Percentiles rank a stretch among this genome's conserved stretches.
phyloP scores from a whole-genome alignment of 1,140 invertebrate genomes.

The Acromyrmex heyeri region DNA sequence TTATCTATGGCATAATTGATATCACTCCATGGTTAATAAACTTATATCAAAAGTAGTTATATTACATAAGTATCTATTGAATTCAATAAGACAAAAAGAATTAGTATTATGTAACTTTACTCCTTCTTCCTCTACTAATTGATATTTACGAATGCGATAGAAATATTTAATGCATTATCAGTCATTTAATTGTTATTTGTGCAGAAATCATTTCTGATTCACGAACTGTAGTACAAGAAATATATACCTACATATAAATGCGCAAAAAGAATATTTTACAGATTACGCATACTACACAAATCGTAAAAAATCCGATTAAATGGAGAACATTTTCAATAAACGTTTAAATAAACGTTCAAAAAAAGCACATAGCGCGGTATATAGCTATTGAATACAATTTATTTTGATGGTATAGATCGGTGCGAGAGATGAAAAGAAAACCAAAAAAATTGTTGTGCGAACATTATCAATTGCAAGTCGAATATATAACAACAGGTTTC shows the following conservation, averaged over 20 bases:
- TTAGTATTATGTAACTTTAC: too few species aligned
- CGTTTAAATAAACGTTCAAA: not conserved
- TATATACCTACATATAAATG: not conserved
- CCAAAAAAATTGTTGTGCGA: not conserved
- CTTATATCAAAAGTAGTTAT: too few species aligned
- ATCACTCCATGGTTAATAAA: too few species aligned
- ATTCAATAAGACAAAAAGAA: too few species aligned
- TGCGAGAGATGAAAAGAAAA: not conserved
- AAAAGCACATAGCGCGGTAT: not conserved
- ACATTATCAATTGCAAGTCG: not conserved
- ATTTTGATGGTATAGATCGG: not conserved
- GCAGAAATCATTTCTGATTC: not conserved
- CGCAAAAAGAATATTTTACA: not conserved
- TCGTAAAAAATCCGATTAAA: not conserved
- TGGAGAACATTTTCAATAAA: constrained; percentile 7
- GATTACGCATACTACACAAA: not conserved
- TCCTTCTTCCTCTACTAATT: too few species aligned
- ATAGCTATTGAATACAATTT: not conserved
- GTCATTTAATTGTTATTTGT: not conserved
- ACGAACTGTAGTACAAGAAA: not conserved
- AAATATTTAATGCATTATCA: not conserved
- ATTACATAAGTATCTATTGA: too few species aligned
- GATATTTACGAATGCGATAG: not conserved
- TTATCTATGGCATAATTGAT: too few species aligned
- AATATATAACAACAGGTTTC: not conserved